These are phyloP conservation scores for Melieria omissa DNA, from an alignment of 2,888 invertebrate species.

Conservation along the genomic window DNA sequence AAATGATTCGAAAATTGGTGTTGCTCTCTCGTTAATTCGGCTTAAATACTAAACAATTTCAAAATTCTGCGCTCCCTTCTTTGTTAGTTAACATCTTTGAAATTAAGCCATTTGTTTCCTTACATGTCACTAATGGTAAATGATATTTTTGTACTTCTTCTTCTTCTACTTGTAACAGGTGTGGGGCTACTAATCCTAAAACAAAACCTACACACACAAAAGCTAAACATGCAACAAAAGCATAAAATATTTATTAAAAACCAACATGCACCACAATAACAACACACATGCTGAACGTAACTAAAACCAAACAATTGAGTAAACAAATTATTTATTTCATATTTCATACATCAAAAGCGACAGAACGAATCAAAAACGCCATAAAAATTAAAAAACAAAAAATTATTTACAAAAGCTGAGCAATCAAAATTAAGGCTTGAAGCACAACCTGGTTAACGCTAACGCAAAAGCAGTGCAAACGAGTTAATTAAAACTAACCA, in stretches of 20 bases:
- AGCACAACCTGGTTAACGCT: no score
- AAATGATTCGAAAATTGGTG: not conserved
- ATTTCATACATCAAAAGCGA: not conserved
- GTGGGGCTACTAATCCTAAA: conserved; percentile 66
- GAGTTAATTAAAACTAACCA: no score
- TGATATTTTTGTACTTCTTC: conserved; percentile 47
- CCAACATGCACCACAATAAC: conserved; percentile 35
- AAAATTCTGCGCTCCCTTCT: conserved; percentile 41
- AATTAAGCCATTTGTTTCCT: conserved; percentile 30
- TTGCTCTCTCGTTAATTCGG: not conserved
- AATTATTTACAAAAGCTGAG: conserved; percentile 30
- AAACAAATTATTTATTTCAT: conserved; percentile 19
- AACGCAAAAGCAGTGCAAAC: no score
- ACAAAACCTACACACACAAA: conserved; percentile 42
- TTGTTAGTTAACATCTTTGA: not conserved
- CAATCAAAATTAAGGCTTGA: conserved; percentile 35
- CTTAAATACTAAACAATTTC: not conserved
- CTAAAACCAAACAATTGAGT: conserved; percentile 23
- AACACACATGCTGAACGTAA: conserved; percentile 33
- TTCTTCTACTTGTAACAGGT: conserved; percentile 63
- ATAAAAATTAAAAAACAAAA: not conserved
- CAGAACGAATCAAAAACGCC: no score
- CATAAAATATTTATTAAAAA: conserved; percentile 27
- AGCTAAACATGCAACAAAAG: conserved; percentile 40
- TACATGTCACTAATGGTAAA: conserved; percentile 53